These are phyloP conservation scores for Pachycephala philippinensis DNA, from an alignment of 2,113 vertebrate genomes.

Conservation along the genomic window DNA sequence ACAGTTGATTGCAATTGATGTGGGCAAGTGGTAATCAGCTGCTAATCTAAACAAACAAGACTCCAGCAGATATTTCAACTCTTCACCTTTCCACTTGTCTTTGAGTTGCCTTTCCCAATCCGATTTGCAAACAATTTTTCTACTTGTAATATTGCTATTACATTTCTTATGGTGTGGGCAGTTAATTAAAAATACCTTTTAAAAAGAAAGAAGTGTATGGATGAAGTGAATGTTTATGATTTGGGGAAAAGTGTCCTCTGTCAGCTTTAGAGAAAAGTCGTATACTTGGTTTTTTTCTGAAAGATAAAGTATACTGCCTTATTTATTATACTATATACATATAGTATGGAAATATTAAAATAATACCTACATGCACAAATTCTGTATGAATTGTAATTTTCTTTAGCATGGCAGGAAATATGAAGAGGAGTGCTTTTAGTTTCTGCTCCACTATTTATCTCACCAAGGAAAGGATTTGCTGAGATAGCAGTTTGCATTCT, in stretches of 20 bases:
- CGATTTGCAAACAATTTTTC: background rate
- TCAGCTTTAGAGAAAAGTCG: background rate
- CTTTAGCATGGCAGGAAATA: background rate
- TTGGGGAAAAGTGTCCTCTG: background rate
- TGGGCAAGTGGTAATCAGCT: constrained; percentile 60
- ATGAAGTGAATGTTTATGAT: background rate
- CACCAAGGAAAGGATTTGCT: background rate
- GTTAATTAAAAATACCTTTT: background rate
- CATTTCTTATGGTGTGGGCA: background rate
- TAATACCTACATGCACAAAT: background rate
- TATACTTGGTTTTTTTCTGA: background rate
- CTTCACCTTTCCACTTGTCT: constrained; percentile 47
- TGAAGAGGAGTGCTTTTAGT: fast-evolving
- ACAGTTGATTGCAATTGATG: constrained; percentile 55
- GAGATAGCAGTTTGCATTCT: background rate
- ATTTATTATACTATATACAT: background rate
- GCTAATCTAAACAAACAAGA: constrained; percentile 57
- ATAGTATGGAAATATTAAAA: background rate
- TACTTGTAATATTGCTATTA: background rate
- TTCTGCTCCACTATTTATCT: background rate
- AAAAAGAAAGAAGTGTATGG: background rate
- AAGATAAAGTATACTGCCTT: background rate
- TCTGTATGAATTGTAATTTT: background rate
- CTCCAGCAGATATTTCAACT: constrained; percentile 58
- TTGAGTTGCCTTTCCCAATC: constrained; percentile 45